Conservation (phyloP, 2,113 vertebrate species). For the Athene noctua region DNA sequence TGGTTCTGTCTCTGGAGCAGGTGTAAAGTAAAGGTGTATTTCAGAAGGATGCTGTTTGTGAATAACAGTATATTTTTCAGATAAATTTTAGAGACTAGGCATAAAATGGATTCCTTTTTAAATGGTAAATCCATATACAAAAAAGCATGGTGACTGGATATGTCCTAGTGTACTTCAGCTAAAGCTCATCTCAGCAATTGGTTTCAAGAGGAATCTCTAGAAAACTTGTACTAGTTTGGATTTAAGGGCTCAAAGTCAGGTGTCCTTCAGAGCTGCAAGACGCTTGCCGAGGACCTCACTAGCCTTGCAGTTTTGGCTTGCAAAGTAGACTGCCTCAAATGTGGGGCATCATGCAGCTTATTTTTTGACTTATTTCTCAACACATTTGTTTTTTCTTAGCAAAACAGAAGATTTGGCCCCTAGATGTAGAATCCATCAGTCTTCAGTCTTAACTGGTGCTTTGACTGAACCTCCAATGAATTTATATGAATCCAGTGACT, state of each 20-base stretch:
- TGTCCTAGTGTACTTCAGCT: neutral
- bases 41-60: neutral
- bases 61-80: neutral
- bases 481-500: neutral
- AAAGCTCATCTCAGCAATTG: neutral
- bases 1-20: neutral
- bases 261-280: neutral
- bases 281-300: neutral
- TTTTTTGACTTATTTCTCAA: neutral
- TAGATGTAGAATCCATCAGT: neutral
- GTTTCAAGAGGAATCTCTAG: neutral
- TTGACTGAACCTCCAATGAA: neutral
- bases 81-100: neutral
- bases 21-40: neutral
- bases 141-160: neutral
- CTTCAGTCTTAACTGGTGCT: neutral
- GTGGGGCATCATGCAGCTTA: neutral
- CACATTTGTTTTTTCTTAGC: neutral
- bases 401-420: neutral
- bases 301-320: neutral
- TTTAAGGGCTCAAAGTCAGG: neutral
- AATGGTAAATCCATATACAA: neutral
- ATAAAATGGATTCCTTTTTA: neutral
- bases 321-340: neutral
- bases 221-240: neutral